Evolutionary conservation across 2,113 vertebrate species (phyloP).

Genomic region (Galbula dea): DNA sequence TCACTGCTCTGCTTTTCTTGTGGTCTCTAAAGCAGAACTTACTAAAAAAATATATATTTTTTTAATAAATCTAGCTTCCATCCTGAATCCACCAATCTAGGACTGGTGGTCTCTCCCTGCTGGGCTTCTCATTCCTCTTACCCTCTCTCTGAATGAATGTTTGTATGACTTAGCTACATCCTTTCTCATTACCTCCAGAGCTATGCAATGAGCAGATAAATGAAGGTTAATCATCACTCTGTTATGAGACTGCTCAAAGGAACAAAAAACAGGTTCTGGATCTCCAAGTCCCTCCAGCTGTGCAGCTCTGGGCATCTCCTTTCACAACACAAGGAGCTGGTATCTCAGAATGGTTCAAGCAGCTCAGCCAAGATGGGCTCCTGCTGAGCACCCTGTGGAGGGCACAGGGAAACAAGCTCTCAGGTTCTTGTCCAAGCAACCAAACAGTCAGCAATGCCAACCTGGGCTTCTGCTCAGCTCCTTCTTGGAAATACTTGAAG

Average conservation of each 20-base stretch:
- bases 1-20: background rate
- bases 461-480: background rate
- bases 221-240: background rate
- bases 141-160: background rate
- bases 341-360: background rate
- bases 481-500: background rate
- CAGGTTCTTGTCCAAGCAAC: background rate
- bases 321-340: background rate
- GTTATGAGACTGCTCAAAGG: background rate
- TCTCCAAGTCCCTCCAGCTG: background rate
- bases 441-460: background rate
- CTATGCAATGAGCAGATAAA: background rate
- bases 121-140: background rate
- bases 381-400: background rate
- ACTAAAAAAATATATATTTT: background rate
- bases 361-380: background rate
- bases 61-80: background rate
- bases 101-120: background rate
- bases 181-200: background rate
- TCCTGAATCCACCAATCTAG: conserved; percentile 43
- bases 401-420: background rate
- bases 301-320: background rate
- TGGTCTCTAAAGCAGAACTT: background rate
- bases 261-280: background rate
- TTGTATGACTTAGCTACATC: background rate